These are phyloP conservation scores for Hycleus cichorii DNA, from an alignment of 1,140 invertebrate genomes.

Conservation along the genomic window DNA sequence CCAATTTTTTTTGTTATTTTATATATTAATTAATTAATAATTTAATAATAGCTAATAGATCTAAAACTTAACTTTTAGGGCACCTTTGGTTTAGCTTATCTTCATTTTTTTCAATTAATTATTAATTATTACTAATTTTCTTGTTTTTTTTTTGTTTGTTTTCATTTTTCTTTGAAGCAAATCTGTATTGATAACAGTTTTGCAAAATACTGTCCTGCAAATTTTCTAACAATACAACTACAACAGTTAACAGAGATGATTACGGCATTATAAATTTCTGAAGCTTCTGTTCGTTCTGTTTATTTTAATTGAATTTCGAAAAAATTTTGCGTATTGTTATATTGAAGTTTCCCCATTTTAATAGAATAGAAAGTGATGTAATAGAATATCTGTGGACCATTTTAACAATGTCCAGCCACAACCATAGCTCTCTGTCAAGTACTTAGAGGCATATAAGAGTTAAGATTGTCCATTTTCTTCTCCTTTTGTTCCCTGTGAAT, in stretches of 20 bases:
- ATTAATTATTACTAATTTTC: not conserved
- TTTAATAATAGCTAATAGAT: slow-evolving; percentile 25
- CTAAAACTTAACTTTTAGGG: slow-evolving; percentile 43
- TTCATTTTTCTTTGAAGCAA: too few relatives aligned
- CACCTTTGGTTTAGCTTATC: slow-evolving; percentile 45
- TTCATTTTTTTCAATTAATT: slow-evolving; percentile 13
- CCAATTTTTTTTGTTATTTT: not conserved
- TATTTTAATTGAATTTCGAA: not conserved
- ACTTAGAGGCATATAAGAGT: slow-evolving; percentile 41
- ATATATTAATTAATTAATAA: slow-evolving; percentile 5
- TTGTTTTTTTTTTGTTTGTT: not conserved
- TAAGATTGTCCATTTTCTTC: slow-evolving; percentile 65
- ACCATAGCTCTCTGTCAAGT: slow-evolving; percentile 39
- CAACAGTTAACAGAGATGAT: slow-evolving; percentile 35
- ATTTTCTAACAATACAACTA: slow-evolving; percentile 32
- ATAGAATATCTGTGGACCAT: slow-evolving; percentile 11
- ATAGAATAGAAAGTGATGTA: not conserved
- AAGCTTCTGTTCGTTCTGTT: slow-evolving; percentile 4
- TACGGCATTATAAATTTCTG: slow-evolving; percentile 13
- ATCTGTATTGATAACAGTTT: not conserved
- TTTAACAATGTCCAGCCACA: slow-evolving; percentile 33
- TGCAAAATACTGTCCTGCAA: slow-evolving; percentile 27
- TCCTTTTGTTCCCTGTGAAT: slow-evolving; percentile 56
- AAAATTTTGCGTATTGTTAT: not conserved
- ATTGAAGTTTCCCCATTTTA: not conserved